Base-by-base conservation (phyloP, 1,140 invertebrate genomes). In the Bradysia coprophila region DNA sequence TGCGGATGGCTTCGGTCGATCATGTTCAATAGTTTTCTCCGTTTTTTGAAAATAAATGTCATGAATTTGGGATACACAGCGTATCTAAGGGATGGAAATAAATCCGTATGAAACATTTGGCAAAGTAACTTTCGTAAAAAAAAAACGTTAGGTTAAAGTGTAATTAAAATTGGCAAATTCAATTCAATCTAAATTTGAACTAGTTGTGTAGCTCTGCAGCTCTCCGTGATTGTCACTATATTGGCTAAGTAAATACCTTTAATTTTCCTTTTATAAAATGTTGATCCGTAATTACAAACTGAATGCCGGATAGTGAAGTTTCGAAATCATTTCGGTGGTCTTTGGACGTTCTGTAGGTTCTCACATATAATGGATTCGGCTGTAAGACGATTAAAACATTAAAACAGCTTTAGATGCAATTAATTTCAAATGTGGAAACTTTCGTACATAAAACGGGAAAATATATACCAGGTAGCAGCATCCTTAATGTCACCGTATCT, bases 31-130 rank as follows among this genome's bases (percentile, higher is more conserved):
- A 36, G 61, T 67, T 42, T 68, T 66, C 48, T 73, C 70, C 4
- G 67, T 71, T 41, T 68, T 71, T 56, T 72, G 68, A 67, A 68
- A 72, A 46, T 73, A 73, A 18, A 74, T 57, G 38, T 69, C 62
- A 44, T 71, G 67, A 45, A 74, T 63, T 13, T 67, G 65, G 0
- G 71, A 71, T 45, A 62, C 71, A 51, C 71, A 74, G 2, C 68
- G 60, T 33, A 74, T 61, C 57, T 73, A 40, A 6, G n/a, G 28
- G 11, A 38, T 41, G 42, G 38, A 34, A 3, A 24, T 31, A 8
- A 37, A 15, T 3, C 9, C 18, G 18, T 10, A 19, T 13, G 28
- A 28, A 13, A 9, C 18, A 11, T 10, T 43, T 15, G 31, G 31
- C 28, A 43, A 38, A 24, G 42, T 37, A 43, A 37, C 8, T 9